Percentiles rank a stretch among this genome's conserved stretches.
Evolutionary conservation across 2,113 vertebrate genomes (phyloP).

Genomic region (Ranitomeya imitator): DNA sequence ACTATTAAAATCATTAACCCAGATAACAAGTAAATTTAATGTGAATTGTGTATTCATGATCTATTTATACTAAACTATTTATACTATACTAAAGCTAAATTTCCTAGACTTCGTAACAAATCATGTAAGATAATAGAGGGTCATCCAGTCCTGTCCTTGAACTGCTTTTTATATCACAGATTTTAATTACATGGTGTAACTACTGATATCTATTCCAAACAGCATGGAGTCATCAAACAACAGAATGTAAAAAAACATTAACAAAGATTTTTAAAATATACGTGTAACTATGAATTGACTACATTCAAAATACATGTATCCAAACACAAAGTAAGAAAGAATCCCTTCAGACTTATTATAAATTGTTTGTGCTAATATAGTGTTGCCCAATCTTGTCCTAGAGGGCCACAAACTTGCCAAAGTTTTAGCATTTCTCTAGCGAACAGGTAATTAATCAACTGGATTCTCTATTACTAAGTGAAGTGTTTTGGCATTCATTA

Average conservation of each 20-base stretch:
- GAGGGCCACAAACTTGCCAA: not conserved
- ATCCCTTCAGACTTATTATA: not conserved
- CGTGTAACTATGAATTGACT: not conserved
- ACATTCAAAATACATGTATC: not conserved
- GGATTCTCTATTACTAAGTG: not conserved
- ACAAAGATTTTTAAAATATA: not conserved
- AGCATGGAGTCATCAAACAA: not conserved
- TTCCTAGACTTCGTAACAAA: not conserved
- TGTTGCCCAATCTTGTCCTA: not conserved
- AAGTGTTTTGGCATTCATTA: slow-evolving; percentile 10
- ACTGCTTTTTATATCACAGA: not conserved
- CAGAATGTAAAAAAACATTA: not conserved
- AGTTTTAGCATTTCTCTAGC: not conserved
- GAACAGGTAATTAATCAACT: not conserved
- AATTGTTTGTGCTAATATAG: not conserved
- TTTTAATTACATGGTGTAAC: not conserved
- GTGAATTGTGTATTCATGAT: not conserved
- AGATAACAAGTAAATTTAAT: not conserved
- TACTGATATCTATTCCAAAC: not conserved
- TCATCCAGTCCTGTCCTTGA: not conserved
- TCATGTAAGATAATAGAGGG: not conserved
- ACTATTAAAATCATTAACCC: not conserved
- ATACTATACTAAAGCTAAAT: not conserved
- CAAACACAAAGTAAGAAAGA: not conserved
- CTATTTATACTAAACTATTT: not conserved